Evolutionary conservation across 1,140 invertebrate species (phyloP).

Genomic region (Trypoxylus dichotomus): DNA sequence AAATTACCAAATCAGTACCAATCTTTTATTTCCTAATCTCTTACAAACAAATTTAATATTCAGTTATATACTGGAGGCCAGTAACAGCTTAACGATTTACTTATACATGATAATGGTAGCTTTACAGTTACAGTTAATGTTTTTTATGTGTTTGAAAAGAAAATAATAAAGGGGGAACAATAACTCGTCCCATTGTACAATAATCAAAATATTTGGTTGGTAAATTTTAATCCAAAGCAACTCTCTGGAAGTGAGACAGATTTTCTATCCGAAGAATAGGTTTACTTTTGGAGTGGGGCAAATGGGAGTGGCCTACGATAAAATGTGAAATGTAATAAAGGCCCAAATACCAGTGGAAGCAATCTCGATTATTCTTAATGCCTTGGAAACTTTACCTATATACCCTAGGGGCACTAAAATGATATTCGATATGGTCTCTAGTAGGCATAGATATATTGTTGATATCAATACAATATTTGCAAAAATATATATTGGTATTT

Average conservation of each 20-base stretch:
- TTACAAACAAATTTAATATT: too few species aligned
- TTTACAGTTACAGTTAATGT: too few species aligned
- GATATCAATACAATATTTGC: background rate
- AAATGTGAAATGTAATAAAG: slow-evolving; percentile 21
- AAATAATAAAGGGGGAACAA: background rate
- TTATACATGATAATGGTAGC: too few species aligned
- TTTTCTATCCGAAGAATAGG: background rate
- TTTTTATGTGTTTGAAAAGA: too few species aligned
- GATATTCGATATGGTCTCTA: too few species aligned
- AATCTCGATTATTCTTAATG: slow-evolving; percentile 16
- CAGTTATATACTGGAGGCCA: too few species aligned
- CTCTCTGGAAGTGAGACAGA: slow-evolving; percentile 4
- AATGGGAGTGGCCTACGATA: slow-evolving; percentile 6
- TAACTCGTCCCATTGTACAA: background rate
- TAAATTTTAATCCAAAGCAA: slow-evolving; percentile 6
- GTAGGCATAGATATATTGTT: background rate
- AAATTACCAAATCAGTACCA: too few species aligned
- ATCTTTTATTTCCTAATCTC: too few species aligned
- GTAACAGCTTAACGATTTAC: too few species aligned
- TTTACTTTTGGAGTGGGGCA: background rate
- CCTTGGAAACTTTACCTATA: background rate
- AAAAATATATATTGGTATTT: too few species aligned
- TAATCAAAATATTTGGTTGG: slow-evolving; percentile 28
- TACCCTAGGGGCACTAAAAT: background rate
- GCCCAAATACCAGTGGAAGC: slow-evolving; percentile 4